phyloP scores from a whole-genome alignment of 2,888 invertebrate genomes.

The Caenorhabditis afra region DNA sequence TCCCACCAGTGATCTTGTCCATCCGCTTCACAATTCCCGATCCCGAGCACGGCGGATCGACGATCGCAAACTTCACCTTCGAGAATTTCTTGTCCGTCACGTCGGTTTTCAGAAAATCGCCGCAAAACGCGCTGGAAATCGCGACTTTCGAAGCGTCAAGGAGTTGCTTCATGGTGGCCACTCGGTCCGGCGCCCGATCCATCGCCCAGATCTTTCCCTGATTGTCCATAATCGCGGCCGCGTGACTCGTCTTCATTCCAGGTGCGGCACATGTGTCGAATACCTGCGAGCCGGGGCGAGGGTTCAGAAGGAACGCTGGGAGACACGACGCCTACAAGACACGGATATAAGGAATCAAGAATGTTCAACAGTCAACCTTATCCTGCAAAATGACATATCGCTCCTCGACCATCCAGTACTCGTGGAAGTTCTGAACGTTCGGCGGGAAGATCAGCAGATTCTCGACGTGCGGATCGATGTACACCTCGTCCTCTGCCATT shows the following conservation, averaged over 20 bases:
- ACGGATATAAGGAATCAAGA: too few species aligned
- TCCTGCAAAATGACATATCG: constrained; percentile 92
- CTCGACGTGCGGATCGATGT: constrained; percentile 88
- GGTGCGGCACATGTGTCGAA: constrained; percentile 98
- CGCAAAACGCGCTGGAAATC: constrained; percentile 85
- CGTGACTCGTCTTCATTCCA: constrained; percentile 94
- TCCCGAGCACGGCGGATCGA: constrained; percentile 97
- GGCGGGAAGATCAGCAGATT: constrained; percentile 90
- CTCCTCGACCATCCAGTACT: constrained; percentile 85
- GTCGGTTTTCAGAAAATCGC: constrained; percentile 87
- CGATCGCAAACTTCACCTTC: constrained; percentile 90
- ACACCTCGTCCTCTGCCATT: constrained; percentile 62
- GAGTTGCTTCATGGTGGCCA: constrained; percentile 85
- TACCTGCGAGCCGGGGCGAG: constrained; percentile 86
- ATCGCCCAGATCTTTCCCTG: constrained; percentile 88
- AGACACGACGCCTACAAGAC: constrained; percentile 90
- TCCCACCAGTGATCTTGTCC: constrained; percentile 70
- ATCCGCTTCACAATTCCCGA: constrained; percentile 85
- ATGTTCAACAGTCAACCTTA: too few species aligned
- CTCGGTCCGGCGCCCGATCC: constrained; percentile 87
- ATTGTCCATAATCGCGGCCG: constrained; percentile 89
- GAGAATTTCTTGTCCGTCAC: constrained; percentile 82
- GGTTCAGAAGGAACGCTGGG: constrained; percentile 88
- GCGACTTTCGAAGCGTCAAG: constrained; percentile 85
- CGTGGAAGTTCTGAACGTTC: constrained; percentile 85